phyloP scores from a whole-genome alignment of 2,113 vertebrate species.

The Myodes glareolus region DNA sequence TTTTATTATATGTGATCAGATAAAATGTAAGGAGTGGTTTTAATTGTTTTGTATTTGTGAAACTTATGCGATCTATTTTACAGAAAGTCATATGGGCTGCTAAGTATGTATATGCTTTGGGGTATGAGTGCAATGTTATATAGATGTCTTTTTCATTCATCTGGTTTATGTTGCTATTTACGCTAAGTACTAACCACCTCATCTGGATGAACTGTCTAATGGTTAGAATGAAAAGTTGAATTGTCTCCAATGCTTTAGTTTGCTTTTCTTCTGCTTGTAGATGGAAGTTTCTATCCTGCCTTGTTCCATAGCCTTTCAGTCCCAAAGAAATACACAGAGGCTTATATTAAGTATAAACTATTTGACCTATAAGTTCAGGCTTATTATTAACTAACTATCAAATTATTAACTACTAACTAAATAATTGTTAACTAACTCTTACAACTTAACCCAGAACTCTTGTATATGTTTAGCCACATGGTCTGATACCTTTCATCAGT shows the following conservation, averaged over 20 bases:
- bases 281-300: too few relatives aligned
- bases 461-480: too few relatives aligned
- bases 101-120: neutral
- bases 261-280: neutral
- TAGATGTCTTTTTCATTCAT: neutral
- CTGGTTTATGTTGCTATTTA: neutral
- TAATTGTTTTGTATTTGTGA: neutral
- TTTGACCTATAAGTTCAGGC: too few relatives aligned
- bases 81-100: neutral
- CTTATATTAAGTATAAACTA: too few relatives aligned
- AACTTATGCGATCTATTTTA: neutral
- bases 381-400: too few relatives aligned
- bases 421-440: too few relatives aligned
- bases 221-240: neutral
- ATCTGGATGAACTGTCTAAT: neutral
- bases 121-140: neutral
- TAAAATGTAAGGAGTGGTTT: neutral
- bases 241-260: neutral
- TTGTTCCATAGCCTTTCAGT: too few relatives aligned
- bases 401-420: too few relatives aligned
- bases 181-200: neutral
- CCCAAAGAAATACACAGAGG: too few relatives aligned
- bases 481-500: too few relatives aligned
- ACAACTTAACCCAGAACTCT: too few relatives aligned
- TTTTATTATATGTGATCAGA: neutral